A percentile compares a stretch with the other conserved stretches of the same genome.
Conservation (phyloP, 2,888 invertebrate species). For the Tridacna gigas region DNA sequence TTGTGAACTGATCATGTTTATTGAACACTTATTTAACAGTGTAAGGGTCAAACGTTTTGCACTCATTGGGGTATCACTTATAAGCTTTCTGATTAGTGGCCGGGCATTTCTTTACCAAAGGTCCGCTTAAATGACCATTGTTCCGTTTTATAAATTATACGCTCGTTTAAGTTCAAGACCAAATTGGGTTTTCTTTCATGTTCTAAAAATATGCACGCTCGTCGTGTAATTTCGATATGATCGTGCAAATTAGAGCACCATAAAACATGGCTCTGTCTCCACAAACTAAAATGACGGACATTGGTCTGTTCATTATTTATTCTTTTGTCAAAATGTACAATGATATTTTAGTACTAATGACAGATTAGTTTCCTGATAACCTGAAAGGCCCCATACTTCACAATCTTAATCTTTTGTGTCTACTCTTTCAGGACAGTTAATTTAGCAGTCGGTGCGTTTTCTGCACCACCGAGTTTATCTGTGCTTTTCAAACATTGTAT, state of each 20-base stretch:
- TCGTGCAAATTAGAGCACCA: conserved; percentile 28
- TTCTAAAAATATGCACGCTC: conserved; percentile 21
- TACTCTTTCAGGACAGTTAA: conserved; percentile 3
- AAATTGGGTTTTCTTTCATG: conserved; percentile 24
- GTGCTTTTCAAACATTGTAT: conserved; percentile 15
- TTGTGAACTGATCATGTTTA: too few relatives aligned
- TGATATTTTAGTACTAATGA: conserved; percentile 19
- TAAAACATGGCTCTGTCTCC: conserved; percentile 5
- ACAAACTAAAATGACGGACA: not conserved
- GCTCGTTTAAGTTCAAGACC: conserved; percentile 15
- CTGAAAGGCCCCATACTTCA: not conserved
- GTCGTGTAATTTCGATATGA: conserved; percentile 27
- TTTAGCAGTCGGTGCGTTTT: conserved; percentile 12
- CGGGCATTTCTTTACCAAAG: conserved; percentile 3
- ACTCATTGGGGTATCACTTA: conserved; percentile 17
- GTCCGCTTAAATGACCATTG: conserved; percentile 12
- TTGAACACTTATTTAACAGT: too few relatives aligned
- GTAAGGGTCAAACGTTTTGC: not conserved
- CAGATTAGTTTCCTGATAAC: not conserved
- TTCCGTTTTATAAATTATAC: conserved; percentile 21
- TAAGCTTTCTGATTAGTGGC: conserved; percentile 13
- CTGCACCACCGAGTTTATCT: not conserved
- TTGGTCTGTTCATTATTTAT: conserved; percentile 16
- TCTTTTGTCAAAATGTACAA: conserved; percentile 11
- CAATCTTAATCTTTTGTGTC: not conserved